phyloP scores from a whole-genome alignment of 2,797 vertebrate species.

The Hemibagrus guttatus region DNA sequence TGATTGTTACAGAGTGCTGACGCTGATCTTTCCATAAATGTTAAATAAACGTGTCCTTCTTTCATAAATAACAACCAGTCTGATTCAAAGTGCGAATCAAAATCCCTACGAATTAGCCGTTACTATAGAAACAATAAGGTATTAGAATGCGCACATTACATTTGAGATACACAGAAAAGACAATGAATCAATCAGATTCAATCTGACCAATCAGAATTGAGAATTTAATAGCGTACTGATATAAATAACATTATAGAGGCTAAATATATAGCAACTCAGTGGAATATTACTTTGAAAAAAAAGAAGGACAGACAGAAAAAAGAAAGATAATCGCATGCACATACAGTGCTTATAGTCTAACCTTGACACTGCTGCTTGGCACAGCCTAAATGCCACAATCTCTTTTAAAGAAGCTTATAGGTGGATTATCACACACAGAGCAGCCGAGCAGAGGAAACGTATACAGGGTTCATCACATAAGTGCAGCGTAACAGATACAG shows the following conservation, averaged over 20 bases:
- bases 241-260: neutral
- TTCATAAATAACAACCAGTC: neutral
- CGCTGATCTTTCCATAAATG: neutral
- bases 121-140: constrained; percentile 1
- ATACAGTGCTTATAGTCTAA: constrained; percentile 2
- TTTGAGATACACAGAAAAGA: neutral
- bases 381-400: constrained; percentile 35
- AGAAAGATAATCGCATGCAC: neutral
- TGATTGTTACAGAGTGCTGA: neutral
- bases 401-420: constrained; percentile 34
- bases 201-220: neutral
- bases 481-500: neutral
- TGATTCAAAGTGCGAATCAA: neutral
- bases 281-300: neutral
- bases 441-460: neutral
- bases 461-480: neutral
- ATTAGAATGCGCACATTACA: too few species aligned
- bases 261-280: too few species aligned
- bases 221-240: neutral
- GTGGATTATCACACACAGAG: constrained; percentile 20
- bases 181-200: neutral
- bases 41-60: neutral
- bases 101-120: neutral
- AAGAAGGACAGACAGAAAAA: neutral
- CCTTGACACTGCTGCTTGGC: neutral